Evolutionary conservation across 2,888 invertebrate species (phyloP).

Genomic region (Lepidochitona cinerea): DNA sequence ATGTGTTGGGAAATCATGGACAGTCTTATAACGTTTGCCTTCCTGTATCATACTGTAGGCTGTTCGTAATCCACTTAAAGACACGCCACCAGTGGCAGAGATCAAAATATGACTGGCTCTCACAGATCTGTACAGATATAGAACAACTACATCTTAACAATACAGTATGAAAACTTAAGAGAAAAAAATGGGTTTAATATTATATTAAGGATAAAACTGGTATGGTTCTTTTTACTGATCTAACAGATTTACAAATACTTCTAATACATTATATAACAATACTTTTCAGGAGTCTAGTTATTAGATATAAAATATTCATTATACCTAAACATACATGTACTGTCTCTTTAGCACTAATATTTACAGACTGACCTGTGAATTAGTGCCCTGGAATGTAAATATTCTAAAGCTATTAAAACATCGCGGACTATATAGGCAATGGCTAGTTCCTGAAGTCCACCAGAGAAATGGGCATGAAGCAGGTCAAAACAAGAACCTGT

Average conservation of each 20-base stretch:
- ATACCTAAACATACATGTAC: no score
- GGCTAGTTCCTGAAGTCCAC: slow-evolving; percentile 86
- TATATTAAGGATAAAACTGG: no score
- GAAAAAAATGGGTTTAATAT: no score
- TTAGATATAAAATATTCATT: no score
- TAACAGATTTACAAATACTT: no score
- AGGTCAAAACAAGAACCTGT: slow-evolving; percentile 84
- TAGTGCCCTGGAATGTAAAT: slow-evolving; percentile 86
- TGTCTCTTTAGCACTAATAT: no score
- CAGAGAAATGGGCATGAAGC: slow-evolving; percentile 80
- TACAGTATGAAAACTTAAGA: no score
- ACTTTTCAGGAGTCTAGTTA: no score
- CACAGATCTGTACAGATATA: slow-evolving; percentile 86
- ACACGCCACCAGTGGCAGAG: slow-evolving; percentile 80
- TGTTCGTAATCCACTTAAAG: slow-evolving; percentile 85
- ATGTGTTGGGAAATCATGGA: slow-evolving; percentile 84
- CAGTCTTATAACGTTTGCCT: slow-evolving; percentile 79
- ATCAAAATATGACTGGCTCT: slow-evolving; percentile 88
- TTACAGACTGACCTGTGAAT: slow-evolving; percentile 86
- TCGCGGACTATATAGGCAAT: slow-evolving; percentile 85
- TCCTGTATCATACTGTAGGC: slow-evolving; percentile 82
- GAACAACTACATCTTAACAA: no score
- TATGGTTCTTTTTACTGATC: no score
- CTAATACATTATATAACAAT: no score
- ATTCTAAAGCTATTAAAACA: slow-evolving; percentile 84